phyloP scores from a whole-genome alignment of 2,113 vertebrate species.

The Trematomus loennbergii region DNA sequence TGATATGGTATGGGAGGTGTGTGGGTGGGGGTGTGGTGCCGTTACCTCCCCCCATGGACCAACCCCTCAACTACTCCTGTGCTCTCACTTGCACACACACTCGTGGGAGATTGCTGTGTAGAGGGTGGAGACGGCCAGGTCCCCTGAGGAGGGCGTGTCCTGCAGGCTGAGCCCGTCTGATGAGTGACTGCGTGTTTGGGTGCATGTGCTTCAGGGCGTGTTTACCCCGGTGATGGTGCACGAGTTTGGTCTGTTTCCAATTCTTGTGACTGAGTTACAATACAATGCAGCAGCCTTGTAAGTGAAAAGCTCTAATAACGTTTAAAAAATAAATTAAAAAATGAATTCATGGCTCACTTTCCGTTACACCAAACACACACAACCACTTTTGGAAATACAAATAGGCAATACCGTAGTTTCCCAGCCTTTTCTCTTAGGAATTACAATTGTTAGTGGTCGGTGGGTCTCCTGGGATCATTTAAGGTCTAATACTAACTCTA shows the following conservation, averaged over 20 bases:
- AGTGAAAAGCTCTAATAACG: slow-evolving; percentile 42
- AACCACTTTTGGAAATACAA: neutral
- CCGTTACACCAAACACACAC: slow-evolving; percentile 20
- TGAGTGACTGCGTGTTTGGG: slow-evolving; percentile 29
- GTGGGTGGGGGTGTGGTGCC: slow-evolving; percentile 77
- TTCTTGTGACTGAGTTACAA: slow-evolving; percentile 17
- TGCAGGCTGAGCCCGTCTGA: slow-evolving; percentile 48
- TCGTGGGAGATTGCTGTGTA: slow-evolving; percentile 67
- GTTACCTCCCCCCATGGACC: slow-evolving; percentile 34
- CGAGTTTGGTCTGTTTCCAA: slow-evolving; percentile 8
- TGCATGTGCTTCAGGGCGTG: slow-evolving; percentile 24
- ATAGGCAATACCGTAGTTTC: neutral
- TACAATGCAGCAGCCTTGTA: slow-evolving; percentile 28
- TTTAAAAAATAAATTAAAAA: slow-evolving; percentile 8
- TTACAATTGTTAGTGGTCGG: neutral
- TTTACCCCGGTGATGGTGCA: slow-evolving; percentile 29
- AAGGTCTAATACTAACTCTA: neutral
- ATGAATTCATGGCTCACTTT: slow-evolving; percentile 1
- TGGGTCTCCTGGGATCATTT: neutral
- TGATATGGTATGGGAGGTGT: slow-evolving; percentile 74
- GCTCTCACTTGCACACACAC: slow-evolving; percentile 21
- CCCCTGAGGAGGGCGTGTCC: slow-evolving; percentile 76
- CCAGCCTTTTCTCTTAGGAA: neutral
- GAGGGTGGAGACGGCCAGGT: slow-evolving; percentile 76
- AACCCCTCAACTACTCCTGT: slow-evolving; percentile 43